A percentile compares a stretch with the other conserved stretches of the same genome.
Conservation (phyloP, 1,140 invertebrate species). For the Drosophila miranda region DNA sequence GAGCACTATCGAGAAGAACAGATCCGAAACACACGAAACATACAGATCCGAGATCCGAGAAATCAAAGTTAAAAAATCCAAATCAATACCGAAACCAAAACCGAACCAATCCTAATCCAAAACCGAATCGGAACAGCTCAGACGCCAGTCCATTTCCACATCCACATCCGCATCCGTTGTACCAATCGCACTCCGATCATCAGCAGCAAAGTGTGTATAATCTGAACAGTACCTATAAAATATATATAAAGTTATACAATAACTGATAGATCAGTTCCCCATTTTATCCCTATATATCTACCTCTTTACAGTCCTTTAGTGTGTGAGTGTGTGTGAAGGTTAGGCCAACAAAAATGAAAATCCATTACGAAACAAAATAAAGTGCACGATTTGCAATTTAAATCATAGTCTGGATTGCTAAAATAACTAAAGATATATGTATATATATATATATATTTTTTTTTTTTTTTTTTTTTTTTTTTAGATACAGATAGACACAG, state of each 20-base stretch:
- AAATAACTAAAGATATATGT: conserved; percentile 30
- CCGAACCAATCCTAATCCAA: conserved; percentile 6
- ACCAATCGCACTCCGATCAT: conserved; percentile 30
- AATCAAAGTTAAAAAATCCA: too few species aligned
- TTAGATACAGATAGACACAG: conserved; percentile 51
- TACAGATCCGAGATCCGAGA: too few species aligned
- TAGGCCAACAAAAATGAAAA: conserved; percentile 21
- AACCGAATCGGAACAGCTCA: too few species aligned
- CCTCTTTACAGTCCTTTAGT: conserved; percentile 19
- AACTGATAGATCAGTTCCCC: conserved; percentile 24
- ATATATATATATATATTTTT: too few species aligned
- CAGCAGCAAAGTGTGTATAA: conserved; percentile 15
- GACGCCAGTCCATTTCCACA: neutral
- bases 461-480: too few species aligned
- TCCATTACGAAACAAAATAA: conserved; percentile 39
- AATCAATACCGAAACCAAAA: conserved; percentile 8
- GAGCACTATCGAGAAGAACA: conserved; percentile 13
- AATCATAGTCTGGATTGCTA: conserved; percentile 58
- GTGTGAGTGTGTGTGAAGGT: conserved; percentile 57
- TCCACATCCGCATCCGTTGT: conserved; percentile 10
- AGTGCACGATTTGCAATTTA: conserved; percentile 28
- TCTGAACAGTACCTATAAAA: neutral
- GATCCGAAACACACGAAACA: conserved; percentile 36
- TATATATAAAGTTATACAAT: conserved; percentile 35
- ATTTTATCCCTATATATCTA: conserved; percentile 10